phyloP scores from a whole-genome alignment of 92 coral and sea anemone genomes.

The Metridium senile region DNA sequence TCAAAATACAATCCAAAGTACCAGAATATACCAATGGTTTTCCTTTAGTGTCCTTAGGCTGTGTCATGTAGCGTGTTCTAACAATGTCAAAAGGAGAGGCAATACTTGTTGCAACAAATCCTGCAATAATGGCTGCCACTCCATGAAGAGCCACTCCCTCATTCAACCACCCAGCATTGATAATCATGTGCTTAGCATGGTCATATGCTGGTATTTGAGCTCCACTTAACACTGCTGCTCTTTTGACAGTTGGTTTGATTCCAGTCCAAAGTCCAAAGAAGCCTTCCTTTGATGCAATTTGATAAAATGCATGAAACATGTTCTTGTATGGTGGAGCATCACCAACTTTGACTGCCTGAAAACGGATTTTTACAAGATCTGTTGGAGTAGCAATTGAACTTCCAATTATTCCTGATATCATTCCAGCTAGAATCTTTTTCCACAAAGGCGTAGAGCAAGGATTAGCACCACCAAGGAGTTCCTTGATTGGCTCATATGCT shows the following conservation, averaged over 20 bases:
- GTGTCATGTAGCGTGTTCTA: conserved; percentile 91
- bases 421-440: conserved; percentile 87
- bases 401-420: conserved; percentile 90
- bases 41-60: conserved; percentile 61
- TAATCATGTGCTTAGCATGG: conserved; percentile 78
- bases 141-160: conserved; percentile 87
- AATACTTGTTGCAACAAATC: conserved; percentile 84
- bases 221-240: conserved; percentile 89
- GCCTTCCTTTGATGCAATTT: conserved; percentile 78
- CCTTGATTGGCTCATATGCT: conserved; percentile 93
- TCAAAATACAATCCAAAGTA: conserved; percentile 81
- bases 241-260: conserved; percentile 88
- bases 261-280: conserved; percentile 93
- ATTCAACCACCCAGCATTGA: conserved; percentile 67
- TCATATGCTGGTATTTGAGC: conserved; percentile 94
- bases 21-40: conserved; percentile 76
- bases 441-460: conserved; percentile 86
- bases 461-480: conserved; percentile 78
- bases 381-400: conserved; percentile 96
- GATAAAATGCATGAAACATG: conserved; percentile 87
- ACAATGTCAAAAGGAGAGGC: conserved; percentile 97
- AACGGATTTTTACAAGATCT: conserved; percentile 88
- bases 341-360: conserved; percentile 77
- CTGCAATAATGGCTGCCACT: conserved; percentile 86
- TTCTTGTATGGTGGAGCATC: conserved; percentile 70